Conservation (phyloP, 2,797 vertebrate genomes). For the Acanthopagrus latus region DNA sequence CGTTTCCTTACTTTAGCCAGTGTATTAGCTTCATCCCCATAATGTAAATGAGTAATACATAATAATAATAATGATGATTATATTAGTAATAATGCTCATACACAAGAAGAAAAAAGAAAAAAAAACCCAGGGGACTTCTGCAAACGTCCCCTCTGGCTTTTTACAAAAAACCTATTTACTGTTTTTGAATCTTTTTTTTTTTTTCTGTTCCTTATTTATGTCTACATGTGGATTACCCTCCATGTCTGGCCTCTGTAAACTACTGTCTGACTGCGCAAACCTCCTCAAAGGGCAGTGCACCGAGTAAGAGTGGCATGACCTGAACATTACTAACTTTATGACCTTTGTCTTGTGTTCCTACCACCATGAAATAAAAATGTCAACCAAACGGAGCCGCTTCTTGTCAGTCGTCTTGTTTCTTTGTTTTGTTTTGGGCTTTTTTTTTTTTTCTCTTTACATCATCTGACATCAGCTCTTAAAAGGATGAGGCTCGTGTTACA, state of each 20-base stretch:
- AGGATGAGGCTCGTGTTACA: not conserved
- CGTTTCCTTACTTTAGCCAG: slow-evolving; percentile 83
- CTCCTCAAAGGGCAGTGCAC: slow-evolving; percentile 85
- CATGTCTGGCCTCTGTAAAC: slow-evolving; percentile 88
- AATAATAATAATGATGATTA: slow-evolving; percentile 85
- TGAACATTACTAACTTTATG: slow-evolving; percentile 96
- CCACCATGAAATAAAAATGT: slow-evolving; percentile 97
- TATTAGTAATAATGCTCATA: slow-evolving; percentile 85
- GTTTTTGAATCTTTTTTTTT: slow-evolving; percentile 75
- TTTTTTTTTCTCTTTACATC: slow-evolving; percentile 20
- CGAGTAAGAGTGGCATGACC: slow-evolving; percentile 90
- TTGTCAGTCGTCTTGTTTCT: slow-evolving; percentile 50
- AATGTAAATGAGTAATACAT: slow-evolving; percentile 85
- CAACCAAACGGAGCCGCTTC: slow-evolving; percentile 82
- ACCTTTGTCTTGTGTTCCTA: slow-evolving; percentile 94
- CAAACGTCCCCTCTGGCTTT: slow-evolving; percentile 76
- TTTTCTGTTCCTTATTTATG: slow-evolving; percentile 90
- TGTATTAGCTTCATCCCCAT: slow-evolving; percentile 81
- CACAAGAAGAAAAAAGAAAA: slow-evolving; percentile 29
- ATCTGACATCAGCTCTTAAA: not conserved
- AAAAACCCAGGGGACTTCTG: slow-evolving; percentile 72
- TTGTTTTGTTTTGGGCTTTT: no score
- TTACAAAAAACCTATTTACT: slow-evolving; percentile 83
- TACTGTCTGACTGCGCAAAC: slow-evolving; percentile 87
- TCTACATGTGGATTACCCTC: slow-evolving; percentile 86